These are phyloP conservation scores for Antennarius striatus DNA, from an alignment of 2,113 vertebrate genomes.

Conservation along the genomic window DNA sequence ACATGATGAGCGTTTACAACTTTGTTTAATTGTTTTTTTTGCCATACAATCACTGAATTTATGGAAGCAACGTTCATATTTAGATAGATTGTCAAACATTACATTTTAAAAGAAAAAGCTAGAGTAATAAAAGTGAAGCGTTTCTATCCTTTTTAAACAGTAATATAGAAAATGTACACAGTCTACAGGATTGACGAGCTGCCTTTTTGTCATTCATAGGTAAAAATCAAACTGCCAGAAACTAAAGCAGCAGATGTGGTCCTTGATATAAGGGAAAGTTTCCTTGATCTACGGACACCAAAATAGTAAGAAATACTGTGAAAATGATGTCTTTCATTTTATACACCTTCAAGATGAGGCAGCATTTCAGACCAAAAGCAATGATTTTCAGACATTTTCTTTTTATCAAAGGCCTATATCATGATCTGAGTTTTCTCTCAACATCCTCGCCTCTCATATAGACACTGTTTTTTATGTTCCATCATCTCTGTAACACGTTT, in stretches of 20 bases:
- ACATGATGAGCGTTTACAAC: too few species aligned
- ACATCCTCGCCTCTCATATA: conserved; percentile 2
- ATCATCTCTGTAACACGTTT: conserved; percentile 8
- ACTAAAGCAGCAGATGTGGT: conserved; percentile 85
- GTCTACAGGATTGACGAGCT: conserved; percentile 1
- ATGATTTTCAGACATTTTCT: conserved; percentile 19
- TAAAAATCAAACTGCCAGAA: conserved; percentile 90
- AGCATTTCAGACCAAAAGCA: conserved; percentile 13
- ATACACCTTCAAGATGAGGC: conserved; percentile 6
- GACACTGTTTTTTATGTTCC: neutral
- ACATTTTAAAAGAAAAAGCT: too few species aligned
- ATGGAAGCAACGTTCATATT: too few species aligned
- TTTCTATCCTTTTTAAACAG: too few species aligned
- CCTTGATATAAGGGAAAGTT: conserved; percentile 86
- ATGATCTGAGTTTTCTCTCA: conserved; percentile 24
- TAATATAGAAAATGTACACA: neutral
- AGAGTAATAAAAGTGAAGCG: too few species aligned
- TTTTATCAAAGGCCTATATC: conserved; percentile 18
- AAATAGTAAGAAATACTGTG: conserved; percentile 83
- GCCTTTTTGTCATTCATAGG: conserved; percentile 71
- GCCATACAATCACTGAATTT: too few species aligned
- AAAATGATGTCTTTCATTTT: conserved; percentile 32
- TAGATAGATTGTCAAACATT: too few species aligned
- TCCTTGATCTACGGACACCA: conserved; percentile 89
- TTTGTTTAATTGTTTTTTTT: too few species aligned